Conservation (phyloP, 2,888 invertebrate species). For the Conchocele bisecta region DNA sequence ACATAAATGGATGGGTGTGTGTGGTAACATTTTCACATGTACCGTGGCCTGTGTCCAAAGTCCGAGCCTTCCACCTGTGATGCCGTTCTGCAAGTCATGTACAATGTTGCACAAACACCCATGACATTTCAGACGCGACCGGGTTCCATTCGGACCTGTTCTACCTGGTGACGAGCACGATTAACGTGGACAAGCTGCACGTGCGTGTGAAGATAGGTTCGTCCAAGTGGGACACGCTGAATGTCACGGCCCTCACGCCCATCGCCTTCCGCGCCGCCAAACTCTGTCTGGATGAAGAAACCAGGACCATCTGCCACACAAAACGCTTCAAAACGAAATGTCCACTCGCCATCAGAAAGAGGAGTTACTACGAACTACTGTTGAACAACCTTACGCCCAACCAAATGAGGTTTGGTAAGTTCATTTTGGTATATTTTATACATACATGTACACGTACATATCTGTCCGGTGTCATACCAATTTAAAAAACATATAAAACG, state of each 20-base stretch:
- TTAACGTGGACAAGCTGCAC: slow-evolving; percentile 43
- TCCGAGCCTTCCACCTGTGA: no score
- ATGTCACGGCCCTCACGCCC: neutral
- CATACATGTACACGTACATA: no score
- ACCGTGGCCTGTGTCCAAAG: no score
- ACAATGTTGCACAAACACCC: no score
- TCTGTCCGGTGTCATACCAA: no score
- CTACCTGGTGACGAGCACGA: slow-evolving; percentile 45
- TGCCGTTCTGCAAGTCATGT: no score
- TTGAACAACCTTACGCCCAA: slow-evolving; percentile 50
- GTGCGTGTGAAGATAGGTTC: no score
- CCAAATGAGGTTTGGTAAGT: slow-evolving; percentile 53
- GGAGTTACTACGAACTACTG: slow-evolving; percentile 6
- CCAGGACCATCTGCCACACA: neutral
- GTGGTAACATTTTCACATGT: no score
- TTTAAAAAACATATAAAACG: no score
- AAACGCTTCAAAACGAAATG: neutral
- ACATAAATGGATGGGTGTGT: no score
- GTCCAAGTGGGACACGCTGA: no score
- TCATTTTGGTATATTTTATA: slow-evolving; percentile 1
- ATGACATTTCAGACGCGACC: no score
- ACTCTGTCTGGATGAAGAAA: neutral
- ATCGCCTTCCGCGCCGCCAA: neutral
- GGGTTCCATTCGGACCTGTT: slow-evolving; percentile 45
- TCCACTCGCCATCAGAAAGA: neutral